Evolutionary conservation across 1,140 invertebrate species (phyloP), one percentile per base, ranked within the genome.

Genomic region (Hyphantria cunea): DNA sequence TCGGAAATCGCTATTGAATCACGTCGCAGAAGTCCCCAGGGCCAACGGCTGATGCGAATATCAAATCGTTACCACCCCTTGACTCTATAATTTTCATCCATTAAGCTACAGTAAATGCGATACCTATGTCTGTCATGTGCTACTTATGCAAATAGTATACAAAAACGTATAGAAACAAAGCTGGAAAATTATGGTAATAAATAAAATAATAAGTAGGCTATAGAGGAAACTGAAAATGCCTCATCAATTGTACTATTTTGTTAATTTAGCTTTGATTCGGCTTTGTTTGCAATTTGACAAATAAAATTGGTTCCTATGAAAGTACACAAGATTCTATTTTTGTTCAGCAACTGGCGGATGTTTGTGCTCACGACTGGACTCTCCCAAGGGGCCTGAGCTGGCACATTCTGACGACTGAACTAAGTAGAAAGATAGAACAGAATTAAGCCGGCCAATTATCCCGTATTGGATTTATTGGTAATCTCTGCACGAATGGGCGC

Each of bases 401-500:
- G 87, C 87, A 85, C 82, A 89, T 87, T 90, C 86, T 89, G 87
- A 90, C 86, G 83, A 87, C 86, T 90, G 87, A 86, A 90, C 86
- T 90, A 89, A 90, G 87, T 90, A 90, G 86, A 90, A 90, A 90
- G 87, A 90, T 90, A 90, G 87, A 83, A 90, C 83, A 88, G 84
- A 90, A 87, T 89, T 90, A 90, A 90, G 88, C 86, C 86, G 86
- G 80, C 84, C 88, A 89, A 89, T 89, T 90, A 90, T 90, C 88
- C 88, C 86, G 84, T 90, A 90, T 90, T 90, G 86, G 87, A 90
- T 90, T 90, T 90, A 90, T 90, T 90, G 87, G 87, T 90, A 90
- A 90, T 90, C 87, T 89, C 79, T 86, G 86, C 87, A 90, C 87
- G 87, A 88, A 86, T 86, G 81, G 83, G 83, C 86, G 85, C 82